phyloP scores from a whole-genome alignment of 1,140 invertebrate genomes.

The Drosophila melanica region DNA sequence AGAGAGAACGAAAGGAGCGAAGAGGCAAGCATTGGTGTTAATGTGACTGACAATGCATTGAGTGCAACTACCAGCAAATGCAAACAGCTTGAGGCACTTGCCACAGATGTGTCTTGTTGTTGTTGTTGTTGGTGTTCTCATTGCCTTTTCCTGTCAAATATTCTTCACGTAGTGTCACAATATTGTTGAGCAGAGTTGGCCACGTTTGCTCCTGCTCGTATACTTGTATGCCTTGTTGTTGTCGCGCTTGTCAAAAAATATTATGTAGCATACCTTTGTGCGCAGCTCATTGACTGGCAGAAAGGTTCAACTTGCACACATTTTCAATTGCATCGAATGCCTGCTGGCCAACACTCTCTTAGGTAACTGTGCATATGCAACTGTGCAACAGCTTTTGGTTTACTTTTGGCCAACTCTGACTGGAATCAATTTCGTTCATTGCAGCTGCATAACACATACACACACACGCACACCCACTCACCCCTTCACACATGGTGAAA shows the following conservation, averaged over 20 bases:
- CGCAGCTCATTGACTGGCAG: slow-evolving; percentile 2
- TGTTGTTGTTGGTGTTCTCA: slow-evolving; percentile 15
- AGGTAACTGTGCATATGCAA: slow-evolving; percentile 20
- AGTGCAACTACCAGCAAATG: slow-evolving; percentile 47
- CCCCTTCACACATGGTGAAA: too few relatives aligned
- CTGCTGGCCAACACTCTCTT: too few relatives aligned
- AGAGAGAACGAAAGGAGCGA: background rate
- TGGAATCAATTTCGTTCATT: slow-evolving; percentile 72
- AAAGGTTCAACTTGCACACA: slow-evolving; percentile 1
- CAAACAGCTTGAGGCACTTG: slow-evolving; percentile 68
- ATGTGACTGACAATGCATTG: slow-evolving; percentile 36
- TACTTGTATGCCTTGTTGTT: slow-evolving; percentile 6
- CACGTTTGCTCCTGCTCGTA: slow-evolving; percentile 6
- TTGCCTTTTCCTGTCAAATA: slow-evolving; percentile 47
- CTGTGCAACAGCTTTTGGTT: slow-evolving; percentile 33
- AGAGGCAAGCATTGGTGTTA: slow-evolving; percentile 7
- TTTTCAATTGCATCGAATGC: slow-evolving; percentile 8
- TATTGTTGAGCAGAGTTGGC: slow-evolving; percentile 16
- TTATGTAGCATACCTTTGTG: slow-evolving; percentile 54
- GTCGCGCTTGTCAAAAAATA: slow-evolving; percentile 15
- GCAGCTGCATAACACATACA: slow-evolving; percentile 23
- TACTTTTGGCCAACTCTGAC: slow-evolving; percentile 11
- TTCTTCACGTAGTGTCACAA: slow-evolving; percentile 27
- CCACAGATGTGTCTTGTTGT: background rate
- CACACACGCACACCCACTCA: slow-evolving; percentile 4